These are phyloP conservation scores for Acipenser oxyrinchus DNA, from an alignment of 2,797 vertebrate species.

Conservation along the genomic window DNA sequence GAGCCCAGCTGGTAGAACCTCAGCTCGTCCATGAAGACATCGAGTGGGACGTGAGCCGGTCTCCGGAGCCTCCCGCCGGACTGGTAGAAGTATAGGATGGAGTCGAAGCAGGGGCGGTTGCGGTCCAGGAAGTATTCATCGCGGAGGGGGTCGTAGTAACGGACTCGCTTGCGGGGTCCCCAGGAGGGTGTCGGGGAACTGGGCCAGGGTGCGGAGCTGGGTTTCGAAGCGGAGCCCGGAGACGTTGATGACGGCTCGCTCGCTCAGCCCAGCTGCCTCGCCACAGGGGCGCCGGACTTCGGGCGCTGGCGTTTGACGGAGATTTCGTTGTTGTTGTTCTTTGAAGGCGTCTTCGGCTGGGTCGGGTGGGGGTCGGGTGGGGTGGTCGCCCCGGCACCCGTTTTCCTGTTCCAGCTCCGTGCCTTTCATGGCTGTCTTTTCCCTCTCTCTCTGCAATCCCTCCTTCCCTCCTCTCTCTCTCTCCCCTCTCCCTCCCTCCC, in stretches of 20 bases:
- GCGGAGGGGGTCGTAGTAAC: conserved; percentile 81
- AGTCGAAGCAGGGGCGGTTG: conserved; percentile 81
- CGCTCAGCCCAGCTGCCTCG: conserved; percentile 45
- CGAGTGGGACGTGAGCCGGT: conserved; percentile 78
- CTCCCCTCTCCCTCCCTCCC: conserved; percentile 6
- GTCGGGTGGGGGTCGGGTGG: conserved; percentile 41
- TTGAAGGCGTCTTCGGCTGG: conserved; percentile 35
- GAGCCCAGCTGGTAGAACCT: conserved; percentile 82
- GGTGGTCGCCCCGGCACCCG: conserved; percentile 17
- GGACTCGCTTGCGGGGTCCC: conserved; percentile 70
- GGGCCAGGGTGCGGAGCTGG: conserved; percentile 71
- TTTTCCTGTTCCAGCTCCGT: conserved; percentile 40
- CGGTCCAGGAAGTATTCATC: conserved; percentile 88
- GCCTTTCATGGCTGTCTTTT: conserved; percentile 39
- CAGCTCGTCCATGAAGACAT: conserved; percentile 87
- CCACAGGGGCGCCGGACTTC: conserved; percentile 20
- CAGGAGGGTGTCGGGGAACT: conserved; percentile 83
- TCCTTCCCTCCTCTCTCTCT: conserved; percentile 1
- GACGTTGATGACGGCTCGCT: conserved; percentile 69
- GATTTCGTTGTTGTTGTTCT: conserved; percentile 31
- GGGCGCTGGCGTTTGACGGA: conserved; percentile 20
- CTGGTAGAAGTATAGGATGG: conserved; percentile 92
- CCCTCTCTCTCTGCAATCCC: neutral
- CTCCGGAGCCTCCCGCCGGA: conserved; percentile 75
- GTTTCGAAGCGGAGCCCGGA: conserved; percentile 85